Percentiles rank a stretch among this genome's conserved stretches.
These are phyloP conservation scores for Phycodurus eques DNA, from an alignment of 2,113 vertebrate genomes.

Conservation along the genomic window DNA sequence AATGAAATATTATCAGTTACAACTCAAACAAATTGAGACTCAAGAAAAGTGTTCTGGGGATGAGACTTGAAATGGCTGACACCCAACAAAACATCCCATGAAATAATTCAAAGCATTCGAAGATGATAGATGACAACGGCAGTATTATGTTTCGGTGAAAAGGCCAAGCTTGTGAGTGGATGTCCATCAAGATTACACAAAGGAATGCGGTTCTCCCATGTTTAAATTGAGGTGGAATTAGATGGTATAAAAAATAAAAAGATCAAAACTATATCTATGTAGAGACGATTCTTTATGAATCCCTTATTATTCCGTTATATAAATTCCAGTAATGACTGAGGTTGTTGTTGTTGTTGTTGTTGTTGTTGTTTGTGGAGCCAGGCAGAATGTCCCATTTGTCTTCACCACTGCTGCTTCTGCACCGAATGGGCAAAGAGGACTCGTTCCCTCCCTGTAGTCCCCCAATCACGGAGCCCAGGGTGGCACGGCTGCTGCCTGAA, in stretches of 20 bases:
- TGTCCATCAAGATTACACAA: too few relatives aligned
- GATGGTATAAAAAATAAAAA: neutral
- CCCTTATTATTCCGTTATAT: neutral
- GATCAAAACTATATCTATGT: too few relatives aligned
- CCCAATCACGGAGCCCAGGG: conserved; percentile 39
- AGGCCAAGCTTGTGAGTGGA: too few relatives aligned
- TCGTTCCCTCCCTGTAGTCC: conserved; percentile 35
- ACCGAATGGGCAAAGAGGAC: neutral
- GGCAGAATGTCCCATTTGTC: conserved; percentile 58
- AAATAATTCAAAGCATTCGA: too few relatives aligned
- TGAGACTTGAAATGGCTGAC: neutral
- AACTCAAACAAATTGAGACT: neutral
- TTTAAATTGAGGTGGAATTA: too few relatives aligned
- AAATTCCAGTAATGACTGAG: neutral
- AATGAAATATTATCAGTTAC: neutral
- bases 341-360: neutral
- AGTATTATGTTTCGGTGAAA: too few relatives aligned
- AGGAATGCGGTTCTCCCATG: too few relatives aligned
- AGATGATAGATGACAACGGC: too few relatives aligned
- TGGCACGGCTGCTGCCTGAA: conserved; percentile 2
- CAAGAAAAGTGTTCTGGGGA: neutral
- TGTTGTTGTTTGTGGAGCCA: conserved; percentile 39
- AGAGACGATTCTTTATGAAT: neutral
- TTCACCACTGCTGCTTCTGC: neutral
- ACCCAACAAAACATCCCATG: too few relatives aligned